A percentile compares a stretch with the other conserved stretches of the same genome.
Conservation (phyloP, 1,140 invertebrate species). For the Gryllus bimaculatus region DNA sequence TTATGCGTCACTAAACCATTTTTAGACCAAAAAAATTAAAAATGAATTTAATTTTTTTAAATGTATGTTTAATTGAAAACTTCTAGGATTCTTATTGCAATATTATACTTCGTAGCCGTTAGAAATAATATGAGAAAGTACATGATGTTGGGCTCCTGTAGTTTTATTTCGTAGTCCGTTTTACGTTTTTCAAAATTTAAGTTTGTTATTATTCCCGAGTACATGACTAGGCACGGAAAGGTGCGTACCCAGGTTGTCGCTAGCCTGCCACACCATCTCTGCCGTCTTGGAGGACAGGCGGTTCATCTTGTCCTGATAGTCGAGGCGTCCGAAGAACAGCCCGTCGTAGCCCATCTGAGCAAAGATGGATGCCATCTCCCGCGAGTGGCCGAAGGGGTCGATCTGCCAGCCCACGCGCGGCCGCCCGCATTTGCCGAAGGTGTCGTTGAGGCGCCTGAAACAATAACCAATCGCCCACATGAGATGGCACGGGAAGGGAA, state of each 20-base stretch:
- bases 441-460: conserved; percentile 35
- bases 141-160: too few relatives aligned
- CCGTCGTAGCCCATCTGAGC: conserved; percentile 47
- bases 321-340: conserved; percentile 50
- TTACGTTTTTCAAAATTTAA: too few relatives aligned
- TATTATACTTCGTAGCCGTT: too few relatives aligned
- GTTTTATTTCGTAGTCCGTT: background rate
- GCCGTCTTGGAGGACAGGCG: conserved; percentile 40
- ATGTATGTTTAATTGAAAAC: too few relatives aligned
- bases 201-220: too few relatives aligned
- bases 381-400: conserved; percentile 49
- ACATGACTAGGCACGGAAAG: conserved; percentile 24
- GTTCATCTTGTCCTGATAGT: conserved; percentile 48
- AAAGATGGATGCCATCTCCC: conserved; percentile 46
- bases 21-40: too few relatives aligned
- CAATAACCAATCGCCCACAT: background rate
- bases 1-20: too few relatives aligned
- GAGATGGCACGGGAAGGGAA: too few relatives aligned
- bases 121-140: too few relatives aligned
- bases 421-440: conserved; percentile 44
- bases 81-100: too few relatives aligned
- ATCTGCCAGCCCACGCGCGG: conserved; percentile 48
- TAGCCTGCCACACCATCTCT: conserved; percentile 52
- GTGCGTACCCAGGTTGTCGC: conserved; percentile 43
- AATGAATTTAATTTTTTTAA: too few relatives aligned